Evolutionary conservation across 2,113 vertebrate genomes (phyloP).

Genomic region (Ophthalmolycus amberensis): DNA sequence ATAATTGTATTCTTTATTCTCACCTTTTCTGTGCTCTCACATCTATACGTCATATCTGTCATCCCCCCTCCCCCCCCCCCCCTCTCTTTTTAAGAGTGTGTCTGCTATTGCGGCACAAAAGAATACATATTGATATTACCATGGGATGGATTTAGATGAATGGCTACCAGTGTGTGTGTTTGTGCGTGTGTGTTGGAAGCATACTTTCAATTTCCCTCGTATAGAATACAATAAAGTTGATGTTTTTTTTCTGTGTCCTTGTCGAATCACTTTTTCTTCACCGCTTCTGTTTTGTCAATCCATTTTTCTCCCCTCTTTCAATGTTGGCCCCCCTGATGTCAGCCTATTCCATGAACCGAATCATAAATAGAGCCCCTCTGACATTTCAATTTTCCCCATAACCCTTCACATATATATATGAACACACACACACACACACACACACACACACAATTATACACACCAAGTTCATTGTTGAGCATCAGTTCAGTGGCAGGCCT

Average conservation of each 20-base stretch:
- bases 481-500: conserved; percentile 52
- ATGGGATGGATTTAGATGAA: conserved; percentile 1
- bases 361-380: conserved; percentile 70
- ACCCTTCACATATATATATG: conserved; percentile 38
- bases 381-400: conserved; percentile 75
- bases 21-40: background rate
- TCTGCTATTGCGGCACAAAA: background rate
- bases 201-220: background rate
- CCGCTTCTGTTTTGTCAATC: conserved; percentile 33
- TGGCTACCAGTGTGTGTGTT: background rate
- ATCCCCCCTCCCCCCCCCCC: no score
- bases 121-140: background rate
- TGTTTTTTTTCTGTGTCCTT: conserved; percentile 10
- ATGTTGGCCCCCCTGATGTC: conserved; percentile 47
- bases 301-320: conserved; percentile 43
- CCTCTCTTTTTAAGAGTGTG: background rate
- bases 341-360: conserved; percentile 52
- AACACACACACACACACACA: conserved; percentile 19
- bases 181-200: background rate
- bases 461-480: conserved; percentile 55
- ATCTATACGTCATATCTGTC: background rate
- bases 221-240: background rate
- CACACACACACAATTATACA: conserved; percentile 13
- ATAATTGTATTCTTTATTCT: background rate
- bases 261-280: conserved; percentile 29